phyloP scores from a whole-genome alignment of 2,888 invertebrate genomes.

The Drosophila borealis region DNA sequence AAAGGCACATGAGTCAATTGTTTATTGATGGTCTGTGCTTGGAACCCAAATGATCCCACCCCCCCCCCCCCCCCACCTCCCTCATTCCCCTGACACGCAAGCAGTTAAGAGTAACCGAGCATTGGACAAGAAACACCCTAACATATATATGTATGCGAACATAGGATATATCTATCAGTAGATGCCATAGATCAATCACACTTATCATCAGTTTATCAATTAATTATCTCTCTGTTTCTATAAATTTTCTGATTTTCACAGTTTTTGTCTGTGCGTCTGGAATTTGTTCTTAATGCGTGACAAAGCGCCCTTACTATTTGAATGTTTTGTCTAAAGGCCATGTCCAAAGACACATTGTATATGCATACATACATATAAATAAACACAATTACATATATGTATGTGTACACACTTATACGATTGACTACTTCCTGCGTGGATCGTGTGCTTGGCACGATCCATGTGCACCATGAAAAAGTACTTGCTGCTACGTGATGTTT shows the following conservation, averaged over 20 bases:
- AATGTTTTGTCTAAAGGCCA: constrained; percentile 18
- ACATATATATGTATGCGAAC: neutral
- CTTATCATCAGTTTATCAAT: constrained; percentile 27
- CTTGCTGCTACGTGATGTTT: constrained; percentile 31
- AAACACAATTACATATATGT: neutral
- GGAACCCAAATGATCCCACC: constrained; percentile 1
- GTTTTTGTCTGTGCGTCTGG: neutral
- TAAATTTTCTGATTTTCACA: neutral
- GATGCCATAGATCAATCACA: constrained; percentile 6
- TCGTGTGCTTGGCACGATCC: constrained; percentile 26
- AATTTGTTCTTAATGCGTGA: constrained; percentile 33
- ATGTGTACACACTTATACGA: constrained; percentile 6
- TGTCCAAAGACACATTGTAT: constrained; percentile 7
- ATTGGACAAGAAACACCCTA: neutral
- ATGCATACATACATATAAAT: neutral
- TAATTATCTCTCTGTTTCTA: neutral
- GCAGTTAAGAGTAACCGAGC: neutral
- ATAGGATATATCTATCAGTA: neutral
- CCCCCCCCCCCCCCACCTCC: too few species aligned
- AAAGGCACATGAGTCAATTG: constrained; percentile 26
- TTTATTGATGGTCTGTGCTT: constrained; percentile 21
- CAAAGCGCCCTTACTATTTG: constrained; percentile 39
- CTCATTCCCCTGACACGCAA: too few species aligned
- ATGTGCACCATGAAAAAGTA: constrained; percentile 10
- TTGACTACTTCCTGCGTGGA: constrained; percentile 28